phyloP scores from a whole-genome alignment of 2,797 vertebrate genomes.

The Geotrypetes seraphini region DNA sequence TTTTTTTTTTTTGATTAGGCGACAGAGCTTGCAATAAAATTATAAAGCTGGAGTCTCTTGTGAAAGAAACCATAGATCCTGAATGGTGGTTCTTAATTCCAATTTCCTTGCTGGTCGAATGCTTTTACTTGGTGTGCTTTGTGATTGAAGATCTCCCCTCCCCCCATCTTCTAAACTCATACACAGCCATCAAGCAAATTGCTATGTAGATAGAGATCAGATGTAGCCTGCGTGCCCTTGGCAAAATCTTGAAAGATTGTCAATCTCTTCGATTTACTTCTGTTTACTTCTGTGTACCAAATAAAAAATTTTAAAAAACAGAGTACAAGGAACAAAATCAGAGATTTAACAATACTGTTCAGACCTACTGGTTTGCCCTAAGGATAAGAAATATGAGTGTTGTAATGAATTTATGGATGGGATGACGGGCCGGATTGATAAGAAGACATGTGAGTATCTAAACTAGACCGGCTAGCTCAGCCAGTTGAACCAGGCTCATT shows the following conservation, averaged over 20 bases:
- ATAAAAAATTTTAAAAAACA: background rate
- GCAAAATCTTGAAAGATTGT: background rate
- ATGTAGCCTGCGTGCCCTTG: background rate
- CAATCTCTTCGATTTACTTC: background rate
- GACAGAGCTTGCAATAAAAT: background rate
- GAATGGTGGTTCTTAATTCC: background rate
- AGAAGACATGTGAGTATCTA: no score
- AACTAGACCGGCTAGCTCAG: no score
- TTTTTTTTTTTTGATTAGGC: conserved; percentile 14
- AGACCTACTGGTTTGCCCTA: background rate
- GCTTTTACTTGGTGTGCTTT: background rate
- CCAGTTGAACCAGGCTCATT: no score
- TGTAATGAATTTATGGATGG: background rate
- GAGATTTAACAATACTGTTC: background rate
- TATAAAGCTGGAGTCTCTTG: background rate
- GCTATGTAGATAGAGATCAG: conserved; percentile 3
- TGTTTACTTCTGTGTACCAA: background rate
- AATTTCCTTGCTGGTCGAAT: background rate
- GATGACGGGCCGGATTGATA: no score
- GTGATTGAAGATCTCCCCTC: background rate
- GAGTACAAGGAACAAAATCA: background rate
- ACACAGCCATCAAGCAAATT: background rate
- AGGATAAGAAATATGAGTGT: background rate
- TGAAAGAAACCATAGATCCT: background rate
- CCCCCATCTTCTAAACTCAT: background rate